Evolutionary conservation across 2,888 invertebrate species (phyloP), one percentile per base, ranked within the genome.

Genomic region (Gandaritis pyraliata): DNA sequence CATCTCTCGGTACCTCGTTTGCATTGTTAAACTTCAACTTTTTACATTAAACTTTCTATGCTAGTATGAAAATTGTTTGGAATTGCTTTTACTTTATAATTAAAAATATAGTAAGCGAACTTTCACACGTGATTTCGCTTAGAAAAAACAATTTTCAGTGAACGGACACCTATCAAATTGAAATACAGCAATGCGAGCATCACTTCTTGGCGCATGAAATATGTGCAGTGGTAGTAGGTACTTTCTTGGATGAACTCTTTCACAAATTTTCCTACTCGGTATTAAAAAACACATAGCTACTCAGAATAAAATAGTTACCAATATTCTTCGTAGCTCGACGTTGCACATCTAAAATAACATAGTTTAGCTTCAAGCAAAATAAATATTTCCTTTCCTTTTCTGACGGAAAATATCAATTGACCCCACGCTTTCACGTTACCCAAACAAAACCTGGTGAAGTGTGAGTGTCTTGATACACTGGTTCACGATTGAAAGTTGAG

Each of bases 371-470:
- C 58, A 75, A 70, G 72, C 72, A 73, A 77, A 80, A 80, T 80
- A 81, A 82, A 83, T 78, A 80, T 79, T 78, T 72, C 60, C 72
- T 73, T 64, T 74, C 76, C 80, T 74, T 72, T 72, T 66, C 64
- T 61, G 48, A 38, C 39, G 65, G 61, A 76, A 78, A 78, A 71
- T 69, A 71, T 71, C 68, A 71, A 71, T 74, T 76, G 80, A 78
- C 71, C 75, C 70, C 63, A 33, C 58, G 60, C 49, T 48, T 65
- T 52, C 66, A 55, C 59, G 59, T 48, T 70, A 64, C 70, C 71
- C 66, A 69, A 68, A 69, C 62, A 69, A 55, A 68, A 70, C 65
- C 65, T 60, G 29, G 62, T 49, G 58, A 65, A 60, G 16, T 50
- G 36, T 43, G 57, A 47, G 56, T 71, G 57, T 74, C 77, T 68